Conservation (phyloP, 2,888 invertebrate species). For the Rhogogaster chlorosoma region DNA sequence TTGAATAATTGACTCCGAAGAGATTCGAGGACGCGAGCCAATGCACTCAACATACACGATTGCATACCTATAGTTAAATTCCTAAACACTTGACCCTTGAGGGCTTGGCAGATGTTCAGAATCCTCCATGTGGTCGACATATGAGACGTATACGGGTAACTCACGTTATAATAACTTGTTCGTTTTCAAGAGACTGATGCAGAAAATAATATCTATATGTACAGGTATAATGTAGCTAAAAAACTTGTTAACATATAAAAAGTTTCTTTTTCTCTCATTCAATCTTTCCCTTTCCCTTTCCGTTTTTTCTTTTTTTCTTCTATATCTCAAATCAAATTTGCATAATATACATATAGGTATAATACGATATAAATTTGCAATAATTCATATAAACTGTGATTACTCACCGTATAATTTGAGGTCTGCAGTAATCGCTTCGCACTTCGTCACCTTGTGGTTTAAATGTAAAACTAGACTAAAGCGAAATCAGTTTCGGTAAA, state of each 20-base stretch:
- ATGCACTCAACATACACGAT: neutral
- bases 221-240: neutral
- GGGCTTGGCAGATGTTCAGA: constrained; percentile 18
- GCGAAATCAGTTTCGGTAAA: constrained; percentile 5
- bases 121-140: constrained; percentile 20
- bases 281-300: too few species aligned
- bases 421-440: neutral
- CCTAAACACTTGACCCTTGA: constrained; percentile 33
- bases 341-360: neutral
- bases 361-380: neutral
- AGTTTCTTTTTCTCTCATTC: too few species aligned
- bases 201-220: neutral
- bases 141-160: neutral
- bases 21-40: constrained; percentile 7
- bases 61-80: constrained; percentile 5
- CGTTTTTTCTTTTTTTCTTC: neutral
- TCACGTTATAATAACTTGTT: neutral
- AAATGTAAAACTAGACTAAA: neutral
- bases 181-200: neutral
- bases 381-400: neutral
- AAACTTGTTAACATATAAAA: neutral
- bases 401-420: neutral
- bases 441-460: neutral
- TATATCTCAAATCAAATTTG: neutral
- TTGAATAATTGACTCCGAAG: neutral